Base-by-base conservation (phyloP, 2,888 invertebrate species). In the Amitus sp. region DNA sequence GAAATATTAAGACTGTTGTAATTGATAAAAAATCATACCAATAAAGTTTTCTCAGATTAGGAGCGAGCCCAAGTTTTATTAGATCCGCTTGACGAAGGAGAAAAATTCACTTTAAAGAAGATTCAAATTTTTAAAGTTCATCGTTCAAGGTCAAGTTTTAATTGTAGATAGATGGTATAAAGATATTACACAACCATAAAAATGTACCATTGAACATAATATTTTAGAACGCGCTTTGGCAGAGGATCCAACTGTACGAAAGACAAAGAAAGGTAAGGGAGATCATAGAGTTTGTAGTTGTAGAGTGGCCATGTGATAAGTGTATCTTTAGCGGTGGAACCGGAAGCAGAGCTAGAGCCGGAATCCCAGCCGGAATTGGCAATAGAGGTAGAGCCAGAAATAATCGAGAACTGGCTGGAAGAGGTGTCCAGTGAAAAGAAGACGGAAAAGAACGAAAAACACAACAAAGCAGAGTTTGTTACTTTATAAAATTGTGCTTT, bases 171-270 rank as follows among this genome's bases (percentile, higher is more conserved):
- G n/a, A n/a, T n/a, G n/a, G n/a, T n/a, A n/a, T n/a, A n/a, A n/a
- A n/a, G n/a, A n/a, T n/a, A n/a, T n/a, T n/a, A n/a, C n/a, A n/a
- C n/a, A n/a, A n/a, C n/a, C n/a, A n/a, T n/a, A n/a, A n/a, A n/a
- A 23, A 23, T 23, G 23, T 23, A 5, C 7, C 23, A 23, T 23
- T 23, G 23, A 23, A 15, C 15, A n/a, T 28, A 46, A 49, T 34
- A 73, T 79, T 79, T 71, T 77, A 79, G 79, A 76, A 55, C 77
- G 79, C 50, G 79, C 79, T 30, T 67, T 77, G 72, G 73, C 71
- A 60, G 55, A 64, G 9, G 73, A 75, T 7, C 47, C 66, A n/a
- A 57, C 64, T 19, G 34, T 18, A 33, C 33, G 53, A 47, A 66
- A 48, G 39, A 51, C 63, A 17, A 67, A 57, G 30, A 70, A 52